Percentiles rank a stretch among this genome's conserved stretches.
Evolutionary conservation across 2,888 invertebrate species (phyloP).

Genomic region (Holacanthella duospinosa): DNA sequence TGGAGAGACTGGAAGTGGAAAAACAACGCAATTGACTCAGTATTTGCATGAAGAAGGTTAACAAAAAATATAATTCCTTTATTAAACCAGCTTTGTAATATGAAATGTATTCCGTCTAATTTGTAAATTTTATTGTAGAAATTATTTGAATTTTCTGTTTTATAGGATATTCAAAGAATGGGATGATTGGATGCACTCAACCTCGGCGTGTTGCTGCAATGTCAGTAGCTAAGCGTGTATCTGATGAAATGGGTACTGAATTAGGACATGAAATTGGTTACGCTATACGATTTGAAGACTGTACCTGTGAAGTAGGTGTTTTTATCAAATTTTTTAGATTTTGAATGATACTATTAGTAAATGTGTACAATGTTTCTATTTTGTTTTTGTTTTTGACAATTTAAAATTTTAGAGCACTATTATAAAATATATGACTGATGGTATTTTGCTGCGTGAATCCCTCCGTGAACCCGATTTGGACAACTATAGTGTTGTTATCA

Average conservation of each 20-base stretch:
- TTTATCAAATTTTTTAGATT: no score
- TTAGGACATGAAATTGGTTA: slow-evolving; percentile 91
- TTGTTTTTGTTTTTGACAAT: slow-evolving; percentile 1
- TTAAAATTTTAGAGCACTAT: slow-evolving; percentile 52
- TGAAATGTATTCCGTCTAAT: neutral
- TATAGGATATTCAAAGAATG: slow-evolving; percentile 61
- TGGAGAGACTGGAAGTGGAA: slow-evolving; percentile 89
- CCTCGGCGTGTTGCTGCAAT: slow-evolving; percentile 96
- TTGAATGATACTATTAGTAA: neutral
- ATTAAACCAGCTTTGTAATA: neutral
- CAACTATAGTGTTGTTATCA: slow-evolving; percentile 92
- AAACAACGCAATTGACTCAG: slow-evolving; percentile 95
- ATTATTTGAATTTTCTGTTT: neutral
- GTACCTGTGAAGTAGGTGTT: slow-evolving; percentile 65
- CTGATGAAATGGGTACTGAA: slow-evolving; percentile 89
- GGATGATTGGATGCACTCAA: slow-evolving; percentile 96
- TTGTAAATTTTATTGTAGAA: neutral
- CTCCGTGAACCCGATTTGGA: slow-evolving; percentile 92
- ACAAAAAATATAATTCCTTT: neutral
- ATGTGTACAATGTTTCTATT: neutral
- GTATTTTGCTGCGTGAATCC: slow-evolving; percentile 91
- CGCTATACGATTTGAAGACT: slow-evolving; percentile 99
- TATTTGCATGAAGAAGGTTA: slow-evolving; percentile 90
- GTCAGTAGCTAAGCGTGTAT: slow-evolving; percentile 97
- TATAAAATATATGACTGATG: slow-evolving; percentile 99